Evolutionary conservation across 1,140 invertebrate genomes (phyloP).

Genomic region (Drosophila virilis): DNA sequence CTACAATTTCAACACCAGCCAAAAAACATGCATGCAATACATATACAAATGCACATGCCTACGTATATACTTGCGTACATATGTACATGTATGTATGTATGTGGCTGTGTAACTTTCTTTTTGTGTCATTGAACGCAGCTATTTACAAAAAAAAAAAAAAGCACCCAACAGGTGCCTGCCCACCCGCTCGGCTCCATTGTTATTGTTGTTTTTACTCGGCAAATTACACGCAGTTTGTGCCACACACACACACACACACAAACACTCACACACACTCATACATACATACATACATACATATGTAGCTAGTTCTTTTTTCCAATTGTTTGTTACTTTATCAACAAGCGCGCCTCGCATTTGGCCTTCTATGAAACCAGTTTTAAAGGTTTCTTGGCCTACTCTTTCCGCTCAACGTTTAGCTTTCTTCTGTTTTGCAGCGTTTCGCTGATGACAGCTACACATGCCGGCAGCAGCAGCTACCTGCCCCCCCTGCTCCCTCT

Average conservation of each 20-base stretch:
- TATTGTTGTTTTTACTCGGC: constrained; percentile 48
- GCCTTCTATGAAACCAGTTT: constrained; percentile 80
- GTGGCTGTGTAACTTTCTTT: constrained; percentile 70
- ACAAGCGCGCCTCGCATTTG: constrained; percentile 40
- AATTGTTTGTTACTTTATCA: constrained; percentile 63
- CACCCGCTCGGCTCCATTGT: constrained; percentile 43
- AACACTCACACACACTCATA: background rate
- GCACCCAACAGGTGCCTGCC: constrained; percentile 61
- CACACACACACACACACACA: constrained; percentile 6
- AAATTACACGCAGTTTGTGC: constrained; percentile 68
- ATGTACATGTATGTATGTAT: background rate
- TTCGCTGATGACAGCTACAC: constrained; percentile 70
- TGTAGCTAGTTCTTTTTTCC: constrained; percentile 43
- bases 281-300: background rate
- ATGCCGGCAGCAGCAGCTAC: constrained; percentile 15
- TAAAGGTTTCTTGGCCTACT: constrained; percentile 69
- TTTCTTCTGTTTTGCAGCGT: constrained; percentile 72
- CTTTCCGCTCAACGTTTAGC: constrained; percentile 68
- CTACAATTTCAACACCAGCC: constrained; percentile 47
- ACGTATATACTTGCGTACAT: background rate
- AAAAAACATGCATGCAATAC: constrained; percentile 39
- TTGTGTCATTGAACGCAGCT: constrained; percentile 69
- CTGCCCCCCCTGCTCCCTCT: background rate
- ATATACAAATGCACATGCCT: background rate
- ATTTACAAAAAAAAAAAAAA: constrained; percentile 57